Evolutionary conservation across 2,113 vertebrate genomes (phyloP).

Genomic region (Tachysurus fulvidraco): DNA sequence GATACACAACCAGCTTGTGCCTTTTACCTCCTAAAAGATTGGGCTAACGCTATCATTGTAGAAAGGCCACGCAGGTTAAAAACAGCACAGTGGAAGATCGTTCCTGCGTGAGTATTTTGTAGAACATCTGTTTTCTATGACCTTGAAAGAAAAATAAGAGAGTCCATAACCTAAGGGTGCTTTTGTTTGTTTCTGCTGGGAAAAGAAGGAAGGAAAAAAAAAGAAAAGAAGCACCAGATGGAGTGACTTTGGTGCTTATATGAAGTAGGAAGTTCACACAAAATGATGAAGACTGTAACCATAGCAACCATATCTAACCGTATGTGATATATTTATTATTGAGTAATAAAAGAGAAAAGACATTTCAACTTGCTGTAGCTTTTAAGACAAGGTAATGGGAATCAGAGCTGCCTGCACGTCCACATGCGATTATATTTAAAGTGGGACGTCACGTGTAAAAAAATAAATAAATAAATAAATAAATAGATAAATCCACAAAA

Average conservation of each 20-base stretch:
- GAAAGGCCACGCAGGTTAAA: neutral
- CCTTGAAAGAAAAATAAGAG: neutral
- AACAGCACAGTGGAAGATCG: neutral
- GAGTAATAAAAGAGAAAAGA: neutral
- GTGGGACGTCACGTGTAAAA: too few species aligned
- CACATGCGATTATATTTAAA: neutral
- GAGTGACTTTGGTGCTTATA: neutral
- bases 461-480: too few species aligned
- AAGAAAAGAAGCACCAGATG: neutral
- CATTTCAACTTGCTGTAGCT: neutral
- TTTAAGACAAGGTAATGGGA: neutral
- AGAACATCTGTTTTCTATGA: conserved; percentile 13
- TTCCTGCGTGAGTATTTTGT: too few species aligned
- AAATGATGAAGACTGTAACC: neutral
- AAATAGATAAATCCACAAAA: too few species aligned
- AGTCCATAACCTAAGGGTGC: neutral
- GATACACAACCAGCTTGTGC: neutral
- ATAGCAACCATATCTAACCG: neutral
- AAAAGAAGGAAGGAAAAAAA: too few species aligned
- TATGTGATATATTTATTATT: neutral
- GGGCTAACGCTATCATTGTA: neutral
- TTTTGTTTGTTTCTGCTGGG: neutral
- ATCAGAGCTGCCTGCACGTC: neutral
- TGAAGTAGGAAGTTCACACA: neutral
- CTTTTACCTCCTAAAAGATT: neutral